Base-by-base conservation (phyloP, 1,140 invertebrate species). In the Geopemphigus sp. region DNA sequence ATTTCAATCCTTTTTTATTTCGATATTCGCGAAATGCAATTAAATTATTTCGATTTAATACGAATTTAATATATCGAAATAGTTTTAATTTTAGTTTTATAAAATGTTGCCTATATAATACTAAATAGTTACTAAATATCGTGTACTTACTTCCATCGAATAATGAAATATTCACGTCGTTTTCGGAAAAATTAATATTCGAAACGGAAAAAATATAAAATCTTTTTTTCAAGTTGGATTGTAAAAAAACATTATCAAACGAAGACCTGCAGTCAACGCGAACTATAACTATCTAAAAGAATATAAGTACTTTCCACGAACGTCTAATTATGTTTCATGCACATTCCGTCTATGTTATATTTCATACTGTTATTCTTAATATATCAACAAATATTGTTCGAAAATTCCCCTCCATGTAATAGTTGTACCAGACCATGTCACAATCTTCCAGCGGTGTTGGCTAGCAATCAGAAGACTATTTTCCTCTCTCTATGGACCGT, bases 351-450 rank as follows among this genome's bases (percentile, higher is more conserved):
- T 61, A 56, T 74, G 73, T 19, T 61, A 61, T 59, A 76, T 57
- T 76, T 76, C 12, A 56, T 47, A 39, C 73, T 76, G 54, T 59
- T 76, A 8, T 76, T 39, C 56, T 76, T 39, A 76, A 59, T 76
- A 59, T 76, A 76, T 76, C 53, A 76, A 76, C 15, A 76, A 76
- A 76, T 76, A 76, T 61, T 76, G 56, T 76, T 56, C 39, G 22
- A 32, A 56, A 57, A 45, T 59, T 57, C 73, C 54, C 73, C 56
- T 61, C 53, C 32, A 68, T 68, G 47, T 26, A 50, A 24, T 45
- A 6, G n/a, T 24, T 15, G 70, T 29, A 32, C 15, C 22, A 26
- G 22, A 47, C 32, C 12, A 22, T 73, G 29, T 15, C 26, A 76
- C 14, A 32, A 12, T 76, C n/a, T 59, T 24, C n/a, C 22, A 29